Conservation (phyloP, 2,113 vertebrate genomes). For the Oenanthe oenanthe region DNA sequence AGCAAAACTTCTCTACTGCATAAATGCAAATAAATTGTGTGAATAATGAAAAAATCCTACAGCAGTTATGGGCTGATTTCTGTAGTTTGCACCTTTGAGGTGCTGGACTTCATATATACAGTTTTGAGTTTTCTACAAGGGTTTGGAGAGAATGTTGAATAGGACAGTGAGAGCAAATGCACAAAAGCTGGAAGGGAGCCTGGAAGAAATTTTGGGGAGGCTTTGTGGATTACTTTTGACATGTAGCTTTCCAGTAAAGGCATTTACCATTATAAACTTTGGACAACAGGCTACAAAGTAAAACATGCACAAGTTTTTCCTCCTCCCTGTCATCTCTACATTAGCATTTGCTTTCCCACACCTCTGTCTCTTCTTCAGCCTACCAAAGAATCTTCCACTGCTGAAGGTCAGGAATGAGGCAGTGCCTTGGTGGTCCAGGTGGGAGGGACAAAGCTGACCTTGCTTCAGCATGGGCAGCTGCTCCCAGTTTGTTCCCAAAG, state of each 20-base stretch:
- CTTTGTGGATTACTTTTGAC: not conserved
- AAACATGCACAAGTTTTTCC: not conserved
- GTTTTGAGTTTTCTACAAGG: not conserved
- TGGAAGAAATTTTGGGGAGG: not conserved
- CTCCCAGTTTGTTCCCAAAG: constrained; percentile 4
- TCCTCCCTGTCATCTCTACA: not conserved
- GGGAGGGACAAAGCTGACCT: constrained; percentile 40
- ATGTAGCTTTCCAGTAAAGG: not conserved
- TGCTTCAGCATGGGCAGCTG: constrained; percentile 1
- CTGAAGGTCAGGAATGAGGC: constrained; percentile 8
- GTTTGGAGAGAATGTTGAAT: not conserved
- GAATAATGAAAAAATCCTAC: not conserved
- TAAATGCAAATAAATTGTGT: not conserved
- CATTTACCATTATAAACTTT: not conserved
- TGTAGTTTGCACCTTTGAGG: not conserved
- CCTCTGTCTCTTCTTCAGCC: not conserved
- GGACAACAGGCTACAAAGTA: not conserved
- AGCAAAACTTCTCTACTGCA: not conserved
- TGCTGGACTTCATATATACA: not conserved
- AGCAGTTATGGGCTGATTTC: fast-evolving
- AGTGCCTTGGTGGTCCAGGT: constrained; percentile 66
- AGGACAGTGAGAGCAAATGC: not conserved
- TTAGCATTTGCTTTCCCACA: not conserved
- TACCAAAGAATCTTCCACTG: not conserved
- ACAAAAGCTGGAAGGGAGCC: not conserved